Base-by-base conservation (phyloP, 2,113 vertebrate species). In the Vanacampus margaritifer region DNA sequence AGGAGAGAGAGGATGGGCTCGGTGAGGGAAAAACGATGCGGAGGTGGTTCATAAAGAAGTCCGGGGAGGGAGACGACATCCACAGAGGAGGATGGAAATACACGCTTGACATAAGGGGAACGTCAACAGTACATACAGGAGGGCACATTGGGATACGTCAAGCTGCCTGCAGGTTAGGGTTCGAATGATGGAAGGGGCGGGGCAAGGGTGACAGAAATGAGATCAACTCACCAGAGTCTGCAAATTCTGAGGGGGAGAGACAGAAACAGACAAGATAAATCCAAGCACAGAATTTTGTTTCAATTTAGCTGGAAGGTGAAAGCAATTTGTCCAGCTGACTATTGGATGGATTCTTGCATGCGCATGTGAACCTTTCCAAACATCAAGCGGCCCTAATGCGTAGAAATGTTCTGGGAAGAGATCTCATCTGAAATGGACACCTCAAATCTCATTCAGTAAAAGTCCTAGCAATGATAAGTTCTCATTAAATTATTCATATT, bases 201-300 rank as follows among this genome's bases (percentile, higher is more conserved):
- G 19, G 60, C 14, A 23, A 66, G 58, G 36, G 51, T 59, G 72
- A 89, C 73, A 84, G 67, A 84, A 88, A 85, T 87, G 80, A 83
- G 84, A 89, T 74, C 81, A 89, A 92, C 91, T 92, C 91, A 93
- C 92, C 92, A 86, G 92, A 92, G 83, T 93, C 92, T 86, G 91
- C 92, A 86, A 93, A 93, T 91, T 93, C 92, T 93, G 92, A 91
- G 72, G 87, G 23, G 84, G 72, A 81, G 79, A 89, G 74, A 89
- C 73, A 90, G 67, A 83, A 87, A 89, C 69, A 87, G 74, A 88
- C 71, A 77, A 88, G 76, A 89, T 86, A 79, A 88, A 87, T 86
- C 82, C 84, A 86, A 67, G 73, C 79, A 46, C 78, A 85, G 79
- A 85, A 65, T 69, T 13, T 17, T 9, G 24, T n/a, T 19, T 36